Percentiles rank a stretch among this genome's conserved stretches.
Evolutionary conservation across 2,888 invertebrate species (phyloP).

Genomic region (Euphydryas editha): DNA sequence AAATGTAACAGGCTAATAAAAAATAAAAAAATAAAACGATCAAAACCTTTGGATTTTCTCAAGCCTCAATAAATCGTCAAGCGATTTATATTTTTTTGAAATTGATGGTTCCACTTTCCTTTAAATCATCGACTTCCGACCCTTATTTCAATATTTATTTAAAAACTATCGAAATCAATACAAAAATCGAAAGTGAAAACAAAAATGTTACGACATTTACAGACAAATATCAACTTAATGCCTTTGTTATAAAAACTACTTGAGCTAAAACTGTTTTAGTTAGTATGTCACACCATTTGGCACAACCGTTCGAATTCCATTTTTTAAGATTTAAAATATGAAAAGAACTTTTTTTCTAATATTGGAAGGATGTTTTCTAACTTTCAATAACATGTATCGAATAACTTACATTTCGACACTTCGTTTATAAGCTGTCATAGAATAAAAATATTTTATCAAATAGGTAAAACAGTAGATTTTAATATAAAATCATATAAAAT

Average conservation of each 20-base stretch:
- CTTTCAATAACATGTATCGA: constrained; percentile 66
- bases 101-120: constrained; percentile 40
- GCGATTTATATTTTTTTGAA: constrained; percentile 13
- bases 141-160: constrained; percentile 40
- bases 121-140: constrained; percentile 47
- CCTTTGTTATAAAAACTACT: background rate
- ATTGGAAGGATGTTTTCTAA: constrained; percentile 60
- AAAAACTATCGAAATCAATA: constrained; percentile 42
- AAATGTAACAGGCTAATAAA: background rate
- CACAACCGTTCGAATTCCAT: background rate
- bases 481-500: background rate
- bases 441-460: constrained; percentile 43
- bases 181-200: constrained; percentile 45
- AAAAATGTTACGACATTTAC: background rate
- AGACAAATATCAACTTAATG: constrained; percentile 15
- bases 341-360: constrained; percentile 14
- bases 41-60: constrained; percentile 8
- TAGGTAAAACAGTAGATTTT: background rate
- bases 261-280: background rate
- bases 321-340: constrained; percentile 45
- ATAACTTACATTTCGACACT: constrained; percentile 74
- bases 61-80: constrained; percentile 12
- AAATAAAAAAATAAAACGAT: background rate
- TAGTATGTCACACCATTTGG: constrained; percentile 30
- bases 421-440: constrained; percentile 59